Evolutionary conservation across 2,888 invertebrate species (phyloP), one percentile per base, ranked within the genome.

Genomic region (Megaustenia siamemsis): DNA sequence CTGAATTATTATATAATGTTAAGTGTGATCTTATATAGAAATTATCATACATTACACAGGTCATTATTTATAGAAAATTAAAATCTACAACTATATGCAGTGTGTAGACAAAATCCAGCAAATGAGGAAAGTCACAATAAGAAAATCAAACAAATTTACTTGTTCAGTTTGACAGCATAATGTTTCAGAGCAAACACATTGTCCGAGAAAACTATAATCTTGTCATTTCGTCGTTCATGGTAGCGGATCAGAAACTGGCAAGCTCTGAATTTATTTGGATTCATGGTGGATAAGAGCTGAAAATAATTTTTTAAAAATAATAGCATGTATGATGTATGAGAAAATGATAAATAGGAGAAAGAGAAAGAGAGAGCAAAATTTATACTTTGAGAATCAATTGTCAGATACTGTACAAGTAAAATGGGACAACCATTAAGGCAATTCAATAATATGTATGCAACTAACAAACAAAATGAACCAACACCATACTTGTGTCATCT

Each of bases 201-300:
- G 94, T 99, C 99, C 0, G 99, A 99, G 95, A 99, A 99, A 1
- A 99, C 99, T 88, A 99, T 99, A 0, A 99, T 98, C 95, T 99
- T 99, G 94, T 99, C 99, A 45, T 98, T 98, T 88, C 99, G 96
- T 83, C 97, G 95, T 94, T 99, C 99, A 94, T 98, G 98, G 93
- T 96, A 97, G 86, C 96, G 96, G 82, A 99, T 98, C 2, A 99
- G 95, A 95, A 97, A 99, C 94, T 99, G 99, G 90, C 98, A 98
- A 8, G 97, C 97, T 83, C 98, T 96, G 94, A 99, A 99, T 94
- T 99, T 99, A 90, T 97, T 98, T 1, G 99, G 99, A 94, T 99
- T 99, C 98, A 99, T 99, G 4, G 98, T 99, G 94, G 98, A 98
- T 15, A 99, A 95, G 66, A 99, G 94, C 95, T 93, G 90, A 77